Evolutionary conservation across 1,140 invertebrate species (phyloP), one percentile per base, ranked within the genome.

Genomic region (Epicauta chinensis): DNA sequence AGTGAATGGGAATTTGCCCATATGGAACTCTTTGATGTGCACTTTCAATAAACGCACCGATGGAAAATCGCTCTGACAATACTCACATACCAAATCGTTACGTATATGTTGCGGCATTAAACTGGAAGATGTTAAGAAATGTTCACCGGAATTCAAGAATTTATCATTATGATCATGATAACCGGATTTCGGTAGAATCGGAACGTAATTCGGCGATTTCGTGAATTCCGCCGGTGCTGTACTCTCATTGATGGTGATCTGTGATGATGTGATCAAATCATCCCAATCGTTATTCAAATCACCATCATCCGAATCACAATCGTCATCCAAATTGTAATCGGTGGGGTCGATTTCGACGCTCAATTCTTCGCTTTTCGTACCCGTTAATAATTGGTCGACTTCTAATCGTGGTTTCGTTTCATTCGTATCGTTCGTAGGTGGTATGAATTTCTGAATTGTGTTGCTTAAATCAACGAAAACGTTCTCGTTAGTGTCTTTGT

Each of bases 321-420:
- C 12, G 14, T 61, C 57, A 16, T 53, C 50, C 7, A 60, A 55
- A 30, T 55, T 59, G 42, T 66, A 67, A 38, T 58, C 54, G 3
- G 56, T 61, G 6, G 65, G 65, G 45, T 67, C 65, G 15, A 67
- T 60, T 59, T 67, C 65, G 4, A 67, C 61, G 45, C 65, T 67
- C 32, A 67, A 48, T 58, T 67, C 65, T 58, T 67, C 65, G 10
- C 56, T 65, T 52, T 67, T 67, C 2, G 55, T 57, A 40, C 62
- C 55, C 2, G 58, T 65, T 40, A 65, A 43, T 2, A 67, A 38
- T 45, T 60, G 46, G 42, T 51, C 56, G 1, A 64, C 52, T 42
- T 55, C 63, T 15, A 56, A 35, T 48, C n/a, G n/a, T n/a, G n/a
- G n/a, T 17, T 58, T 43, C 23, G 3, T 38, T 40, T 17, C 14